These are phyloP conservation scores for Digitonthophagus gazella DNA, from an alignment of 2,888 invertebrate genomes.

Conservation along the genomic window DNA sequence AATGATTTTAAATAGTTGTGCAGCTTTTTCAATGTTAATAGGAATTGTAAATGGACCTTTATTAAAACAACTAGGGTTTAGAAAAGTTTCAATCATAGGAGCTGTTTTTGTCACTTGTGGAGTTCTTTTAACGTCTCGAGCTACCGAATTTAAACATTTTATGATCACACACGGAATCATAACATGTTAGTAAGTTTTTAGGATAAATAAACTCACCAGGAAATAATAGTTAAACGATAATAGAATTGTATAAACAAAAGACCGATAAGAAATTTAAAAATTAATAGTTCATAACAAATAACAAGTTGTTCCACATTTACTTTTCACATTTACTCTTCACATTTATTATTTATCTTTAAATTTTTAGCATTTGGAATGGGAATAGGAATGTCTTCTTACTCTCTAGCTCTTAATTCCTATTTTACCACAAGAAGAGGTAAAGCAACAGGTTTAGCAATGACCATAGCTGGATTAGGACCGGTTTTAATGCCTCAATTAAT, in stretches of 20 bases:
- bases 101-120: constrained; percentile 58
- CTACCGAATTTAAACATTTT: constrained; percentile 58
- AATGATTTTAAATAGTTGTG: constrained; percentile 65
- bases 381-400: constrained; percentile 60
- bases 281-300: neutral
- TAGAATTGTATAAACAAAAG: neutral
- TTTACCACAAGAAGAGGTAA: constrained; percentile 62
- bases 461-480: constrained; percentile 63
- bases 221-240: neutral
- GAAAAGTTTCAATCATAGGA: constrained; percentile 62
- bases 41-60: constrained; percentile 67
- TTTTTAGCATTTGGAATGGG: constrained; percentile 65
- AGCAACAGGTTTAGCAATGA: constrained; percentile 64
- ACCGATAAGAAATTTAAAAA: too few relatives aligned
- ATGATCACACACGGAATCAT: constrained; percentile 66
- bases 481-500: constrained; percentile 63
- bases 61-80: constrained; percentile 60
- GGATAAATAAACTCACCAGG: neutral
- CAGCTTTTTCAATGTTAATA: constrained; percentile 65
- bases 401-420: constrained; percentile 64
- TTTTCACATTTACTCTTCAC: too few relatives aligned
- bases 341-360: too few relatives aligned
- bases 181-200: constrained; percentile 59
- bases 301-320: neutral
- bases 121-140: constrained; percentile 59